Base-by-base conservation (phyloP, 2,888 invertebrate genomes). In the Xanthia icteritia region DNA sequence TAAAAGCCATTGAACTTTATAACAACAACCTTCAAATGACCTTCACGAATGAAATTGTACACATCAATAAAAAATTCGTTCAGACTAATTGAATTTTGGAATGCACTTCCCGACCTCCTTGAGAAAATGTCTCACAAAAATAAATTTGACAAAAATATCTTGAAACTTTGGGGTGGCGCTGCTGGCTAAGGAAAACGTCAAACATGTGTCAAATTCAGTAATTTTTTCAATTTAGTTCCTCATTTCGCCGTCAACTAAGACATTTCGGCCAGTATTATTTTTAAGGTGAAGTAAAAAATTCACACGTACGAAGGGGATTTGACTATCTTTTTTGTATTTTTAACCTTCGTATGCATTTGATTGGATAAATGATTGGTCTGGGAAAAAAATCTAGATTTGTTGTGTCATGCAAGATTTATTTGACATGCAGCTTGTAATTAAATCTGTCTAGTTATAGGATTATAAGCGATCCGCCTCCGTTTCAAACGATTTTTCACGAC, bases 21-120 rank as follows among this genome's bases (percentile, higher is more conserved):
- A 67, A 70, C 81, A 87, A 83, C n/a, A n/a, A n/a, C 92, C 91
- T 90, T 88, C 76, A 79, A 67, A 78, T 68, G 77, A 82, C 91
- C 92, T 91, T 85, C 81, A 77, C 63, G 51, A 76, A 87, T 77
- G 84, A 84, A 86, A 84, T 87, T 82, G 76, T 73, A 79, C 65
- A 76, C 73, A 73, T 77, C 79, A 73, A 85, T 86, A 79, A 79
- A 86, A 66, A 51, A 74, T 48, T 71, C 71, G 67, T 79, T 76
- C 69, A 31, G 68, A 48, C 65, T 77, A 81, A 87, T 78, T 81
- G 48, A 45, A 60, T 81, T 83, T 78, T 70, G 42, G 70, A 66
- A 84, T 74, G 77, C 80, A 83, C 72, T 88, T 88, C 88, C 88
- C 73, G 83, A 58, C 86, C 39, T 66, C 81, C 87, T 88, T 88